phyloP scores from a whole-genome alignment of 2,888 invertebrate species.

The Noctua fimbriata region DNA sequence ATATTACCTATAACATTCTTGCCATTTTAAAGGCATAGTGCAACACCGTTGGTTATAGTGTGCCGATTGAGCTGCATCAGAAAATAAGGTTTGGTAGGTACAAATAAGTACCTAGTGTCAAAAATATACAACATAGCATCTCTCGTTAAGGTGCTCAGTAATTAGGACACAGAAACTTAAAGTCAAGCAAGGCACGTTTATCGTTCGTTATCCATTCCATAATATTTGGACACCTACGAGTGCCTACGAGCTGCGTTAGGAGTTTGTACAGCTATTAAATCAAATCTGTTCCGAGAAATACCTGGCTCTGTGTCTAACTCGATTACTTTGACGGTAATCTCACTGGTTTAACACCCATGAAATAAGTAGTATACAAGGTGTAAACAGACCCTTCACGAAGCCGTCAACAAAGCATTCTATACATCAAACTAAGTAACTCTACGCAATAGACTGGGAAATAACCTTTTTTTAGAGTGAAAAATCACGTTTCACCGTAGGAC shows the following conservation, averaged over 20 bases:
- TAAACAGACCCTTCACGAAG: background rate
- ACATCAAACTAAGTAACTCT: background rate
- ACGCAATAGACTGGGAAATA: background rate
- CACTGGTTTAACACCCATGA: background rate
- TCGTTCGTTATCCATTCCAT: constrained; percentile 36
- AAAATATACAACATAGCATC: background rate
- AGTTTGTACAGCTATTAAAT: constrained; percentile 40
- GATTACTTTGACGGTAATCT: constrained; percentile 4
- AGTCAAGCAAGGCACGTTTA: constrained; percentile 28
- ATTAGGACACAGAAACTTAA: constrained; percentile 42
- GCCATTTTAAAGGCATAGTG: background rate
- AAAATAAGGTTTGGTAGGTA: background rate
- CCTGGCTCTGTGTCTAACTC: constrained; percentile 1
- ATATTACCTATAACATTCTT: background rate
- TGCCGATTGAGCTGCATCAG: background rate
- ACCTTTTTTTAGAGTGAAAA: background rate
- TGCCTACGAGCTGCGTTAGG: constrained; percentile 13
- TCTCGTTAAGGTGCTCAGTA: constrained; percentile 26
- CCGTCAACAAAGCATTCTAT: background rate
- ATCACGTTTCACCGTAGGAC: background rate
- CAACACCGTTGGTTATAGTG: background rate
- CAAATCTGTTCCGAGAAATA: constrained; percentile 49
- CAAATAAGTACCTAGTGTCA: background rate
- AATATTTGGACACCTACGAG: constrained; percentile 20
- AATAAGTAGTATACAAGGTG: background rate